Evolutionary conservation across 2,888 invertebrate genomes (phyloP).

Genomic region (Aleiodes testaceus): DNA sequence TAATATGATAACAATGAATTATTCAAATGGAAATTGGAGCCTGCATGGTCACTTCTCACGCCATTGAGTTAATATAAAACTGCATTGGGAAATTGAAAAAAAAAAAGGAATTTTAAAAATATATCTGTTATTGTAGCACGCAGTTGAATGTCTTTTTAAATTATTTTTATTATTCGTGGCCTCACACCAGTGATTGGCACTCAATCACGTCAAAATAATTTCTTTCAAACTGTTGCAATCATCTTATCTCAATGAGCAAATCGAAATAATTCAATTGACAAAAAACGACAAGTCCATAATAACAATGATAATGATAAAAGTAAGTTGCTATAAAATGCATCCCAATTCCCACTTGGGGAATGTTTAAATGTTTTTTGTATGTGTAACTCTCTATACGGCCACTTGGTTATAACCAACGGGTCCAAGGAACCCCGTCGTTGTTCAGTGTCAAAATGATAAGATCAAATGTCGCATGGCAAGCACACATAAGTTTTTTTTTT

Average conservation of each 20-base stretch:
- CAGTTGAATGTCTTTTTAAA: conserved; percentile 2
- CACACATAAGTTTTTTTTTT: conserved; percentile 19
- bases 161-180: neutral
- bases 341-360: conserved; percentile 4
- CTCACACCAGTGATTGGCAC: conserved; percentile 16
- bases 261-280: conserved; percentile 30
- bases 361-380: conserved; percentile 1
- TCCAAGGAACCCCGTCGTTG: conserved; percentile 29
- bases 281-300: no score
- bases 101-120: no score
- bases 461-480: conserved; percentile 42
- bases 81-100: no score
- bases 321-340: neutral
- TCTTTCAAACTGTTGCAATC: neutral
- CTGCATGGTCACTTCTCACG: conserved; percentile 14
- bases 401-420: conserved; percentile 12
- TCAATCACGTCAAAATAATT: conserved; percentile 2
- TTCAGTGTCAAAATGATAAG: conserved; percentile 43
- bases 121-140: neutral
- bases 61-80: neutral
- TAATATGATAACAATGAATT: neutral
- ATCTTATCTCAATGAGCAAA: conserved; percentile 14
- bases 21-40: neutral
- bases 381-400: conserved; percentile 26
- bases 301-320: neutral